Base-by-base conservation (phyloP, 2,797 vertebrate species). In the Eleutherodactylus coqui region DNA sequence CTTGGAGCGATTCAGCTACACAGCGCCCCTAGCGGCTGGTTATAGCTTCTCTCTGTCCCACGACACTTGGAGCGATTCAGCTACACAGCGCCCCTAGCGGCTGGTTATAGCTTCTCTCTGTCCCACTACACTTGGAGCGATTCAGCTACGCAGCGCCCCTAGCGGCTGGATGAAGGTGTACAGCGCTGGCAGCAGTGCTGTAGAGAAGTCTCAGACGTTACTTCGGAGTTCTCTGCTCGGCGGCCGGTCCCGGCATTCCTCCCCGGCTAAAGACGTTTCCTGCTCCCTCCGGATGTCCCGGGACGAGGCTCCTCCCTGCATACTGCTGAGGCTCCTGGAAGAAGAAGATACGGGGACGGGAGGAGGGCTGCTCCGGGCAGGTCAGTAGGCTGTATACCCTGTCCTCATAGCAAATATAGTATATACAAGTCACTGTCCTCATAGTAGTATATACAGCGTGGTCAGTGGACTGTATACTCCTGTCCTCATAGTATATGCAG, bases 221-320 rank as follows among this genome's bases (percentile, higher is more conserved):
- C 10, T 27, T 58, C 24, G 17, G n/a, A 19, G 75, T 24, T n/a
- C 34, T 41, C 10, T 8, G 17, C 32, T 29, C 49, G n/a, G 76
- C 76, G 2, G 29, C 64, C 3, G 17, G 17, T 70, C 43, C 43
- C 3, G 69, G 7, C 36, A 41, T 49, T 53, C 62, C 83, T 34
- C 36, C 29, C 83, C 19, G 55, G 73, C 17, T 13, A 13, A 29
- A 3, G 17, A 53, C 38, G 38, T 47, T 78, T 67, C 47, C 86
- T 75, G 77, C 84, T 6, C 17, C 8, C 45, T 36, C 58, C 41
- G 83, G 76, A 72, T 69, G 21, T 80, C 81, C 81, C 32, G 43
- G 47, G 9, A 21, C 2, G 5, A 27, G 64, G 51, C 86, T 43
- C 64, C 62, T 53, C 78, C 79, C 24, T 24, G 24, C 3, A 49